phyloP scores from a whole-genome alignment of 2,113 vertebrate genomes.

The Microcebus lehilahytsara region DNA sequence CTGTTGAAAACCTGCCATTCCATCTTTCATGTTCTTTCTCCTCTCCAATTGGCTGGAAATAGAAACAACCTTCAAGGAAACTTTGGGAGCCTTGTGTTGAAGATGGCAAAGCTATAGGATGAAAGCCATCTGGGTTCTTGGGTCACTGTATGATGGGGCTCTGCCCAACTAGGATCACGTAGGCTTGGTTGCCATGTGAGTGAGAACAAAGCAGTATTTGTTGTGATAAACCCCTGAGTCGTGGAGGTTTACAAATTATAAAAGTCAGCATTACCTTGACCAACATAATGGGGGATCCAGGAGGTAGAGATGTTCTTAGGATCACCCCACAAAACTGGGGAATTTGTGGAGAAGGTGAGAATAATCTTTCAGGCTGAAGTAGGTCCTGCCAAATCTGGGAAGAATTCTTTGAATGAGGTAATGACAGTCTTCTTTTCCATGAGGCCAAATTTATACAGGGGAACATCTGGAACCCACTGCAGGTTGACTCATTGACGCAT shows the following conservation, averaged over 20 bases:
- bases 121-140: background rate
- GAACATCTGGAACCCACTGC: slow-evolving; percentile 37
- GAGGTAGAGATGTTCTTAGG: background rate
- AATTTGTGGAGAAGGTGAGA: background rate
- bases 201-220: background rate
- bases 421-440: slow-evolving; percentile 54
- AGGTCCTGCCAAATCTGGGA: slow-evolving; percentile 11
- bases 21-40: background rate
- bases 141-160: background rate
- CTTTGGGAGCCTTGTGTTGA: background rate
- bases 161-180: background rate
- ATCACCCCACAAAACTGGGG: background rate
- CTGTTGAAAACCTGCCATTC: background rate
- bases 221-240: background rate
- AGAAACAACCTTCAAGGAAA: background rate
- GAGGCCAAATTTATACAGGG: slow-evolving; percentile 31
- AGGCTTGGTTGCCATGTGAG: background rate
- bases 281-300: background rate
- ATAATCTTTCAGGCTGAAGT: background rate
- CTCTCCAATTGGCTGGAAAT: background rate
- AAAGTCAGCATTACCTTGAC: background rate
- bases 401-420: slow-evolving; percentile 54
- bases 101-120: background rate
- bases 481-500: slow-evolving; percentile 53
- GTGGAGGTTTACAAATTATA: background rate